A percentile compares a stretch with the other conserved stretches of the same genome.
phyloP scores from a whole-genome alignment of 1,140 invertebrate species.

The Drosophila truncata region DNA sequence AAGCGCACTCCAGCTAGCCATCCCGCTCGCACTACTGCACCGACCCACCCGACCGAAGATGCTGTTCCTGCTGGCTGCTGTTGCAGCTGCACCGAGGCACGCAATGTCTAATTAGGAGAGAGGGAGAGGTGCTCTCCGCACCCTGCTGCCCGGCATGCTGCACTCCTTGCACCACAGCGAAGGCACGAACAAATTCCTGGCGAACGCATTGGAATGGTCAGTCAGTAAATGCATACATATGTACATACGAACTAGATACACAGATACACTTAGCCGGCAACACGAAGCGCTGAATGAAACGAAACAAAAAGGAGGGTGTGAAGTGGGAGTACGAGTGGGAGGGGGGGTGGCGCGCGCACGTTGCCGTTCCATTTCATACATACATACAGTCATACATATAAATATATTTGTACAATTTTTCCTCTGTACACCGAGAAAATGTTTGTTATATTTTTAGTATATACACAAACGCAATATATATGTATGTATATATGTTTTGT shows the following conservation, averaged over 20 bases:
- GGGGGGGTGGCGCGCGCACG: conserved; percentile 44
- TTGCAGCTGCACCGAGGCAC: conserved; percentile 38
- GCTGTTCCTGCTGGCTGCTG: conserved; percentile 12
- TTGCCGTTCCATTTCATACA: conserved; percentile 38
- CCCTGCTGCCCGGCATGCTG: conserved; percentile 10
- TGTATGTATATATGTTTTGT: conserved; percentile 3
- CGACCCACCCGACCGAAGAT: conserved; percentile 1
- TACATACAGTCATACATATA: conserved; percentile 1
- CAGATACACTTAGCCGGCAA: conserved; percentile 29
- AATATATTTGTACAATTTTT: conserved; percentile 45
- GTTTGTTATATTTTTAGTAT: conserved; percentile 50
- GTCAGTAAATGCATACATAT: conserved; percentile 25
- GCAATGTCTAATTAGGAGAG: conserved; percentile 39
- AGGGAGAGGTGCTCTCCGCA: conserved; percentile 18
- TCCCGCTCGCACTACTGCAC: conserved; percentile 15
- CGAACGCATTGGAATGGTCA: conserved; percentile 53
- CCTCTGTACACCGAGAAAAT: conserved; percentile 51
- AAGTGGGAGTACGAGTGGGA: conserved; percentile 1
- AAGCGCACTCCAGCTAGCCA: conserved; percentile 42
- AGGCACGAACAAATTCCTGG: conserved; percentile 43
- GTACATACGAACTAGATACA: conserved; percentile 31
- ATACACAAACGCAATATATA: conserved; percentile 22
- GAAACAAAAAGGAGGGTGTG: conserved; percentile 43
- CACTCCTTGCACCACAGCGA: conserved; percentile 7
- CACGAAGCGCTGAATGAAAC: conserved; percentile 51